Conservation (phyloP, 2,888 invertebrate species). For the Baccha elongata region DNA sequence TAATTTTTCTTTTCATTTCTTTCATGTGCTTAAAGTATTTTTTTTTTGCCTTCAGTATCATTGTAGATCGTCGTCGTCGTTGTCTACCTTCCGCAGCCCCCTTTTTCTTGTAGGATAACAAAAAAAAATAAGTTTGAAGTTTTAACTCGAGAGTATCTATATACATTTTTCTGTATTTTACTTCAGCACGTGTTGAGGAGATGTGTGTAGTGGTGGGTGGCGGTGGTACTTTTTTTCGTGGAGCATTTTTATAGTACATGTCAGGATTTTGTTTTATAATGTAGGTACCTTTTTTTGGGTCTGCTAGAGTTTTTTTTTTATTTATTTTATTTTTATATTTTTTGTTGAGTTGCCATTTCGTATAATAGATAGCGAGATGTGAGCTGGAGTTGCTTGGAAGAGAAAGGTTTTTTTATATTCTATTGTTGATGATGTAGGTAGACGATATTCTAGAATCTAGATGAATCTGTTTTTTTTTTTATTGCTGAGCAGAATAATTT, state of each 20-base stretch:
- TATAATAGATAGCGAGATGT: slow-evolving; percentile 29
- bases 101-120: slow-evolving; percentile 10
- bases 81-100: slow-evolving; percentile 37
- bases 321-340: slow-evolving; percentile 22
- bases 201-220: slow-evolving; percentile 43
- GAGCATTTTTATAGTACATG: slow-evolving; percentile 57
- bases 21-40: slow-evolving; percentile 40
- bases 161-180: slow-evolving; percentile 21
- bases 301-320: slow-evolving; percentile 28
- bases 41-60: slow-evolving; percentile 40
- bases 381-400: slow-evolving; percentile 33
- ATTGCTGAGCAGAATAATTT: slow-evolving; percentile 11
- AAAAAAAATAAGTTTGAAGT: slow-evolving; percentile 30
- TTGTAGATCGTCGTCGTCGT: slow-evolving; percentile 22
- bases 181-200: slow-evolving; percentile 61
- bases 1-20: slow-evolving; percentile 42
- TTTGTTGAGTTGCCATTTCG: slow-evolving; percentile 34
- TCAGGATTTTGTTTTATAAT: slow-evolving; percentile 55
- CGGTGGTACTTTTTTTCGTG: slow-evolving; percentile 31
- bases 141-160: slow-evolving; percentile 43
- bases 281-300: slow-evolving; percentile 44
- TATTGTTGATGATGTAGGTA: slow-evolving; percentile 16
- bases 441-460: slow-evolving; percentile 7
- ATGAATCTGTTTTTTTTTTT: slow-evolving; percentile 23
- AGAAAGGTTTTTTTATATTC: slow-evolving; percentile 7